Evolutionary conservation across 1,140 invertebrate genomes (phyloP).

Genomic region (Drosophila nannoptera): DNA sequence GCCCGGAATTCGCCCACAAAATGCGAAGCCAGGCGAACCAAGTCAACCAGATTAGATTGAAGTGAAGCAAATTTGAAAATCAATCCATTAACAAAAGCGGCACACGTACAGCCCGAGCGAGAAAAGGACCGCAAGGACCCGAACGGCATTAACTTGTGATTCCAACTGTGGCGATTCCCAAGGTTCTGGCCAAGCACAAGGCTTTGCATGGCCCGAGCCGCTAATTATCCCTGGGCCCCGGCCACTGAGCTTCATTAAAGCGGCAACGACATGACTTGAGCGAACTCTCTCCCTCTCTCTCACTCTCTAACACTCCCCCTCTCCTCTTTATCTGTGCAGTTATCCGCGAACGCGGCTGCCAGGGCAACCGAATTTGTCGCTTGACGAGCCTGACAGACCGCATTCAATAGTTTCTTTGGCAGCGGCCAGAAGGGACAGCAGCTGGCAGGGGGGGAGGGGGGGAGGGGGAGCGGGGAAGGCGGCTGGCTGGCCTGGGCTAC

Average conservation of each 20-base stretch:
- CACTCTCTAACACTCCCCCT: conserved; percentile 5
- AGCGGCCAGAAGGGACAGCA: neutral
- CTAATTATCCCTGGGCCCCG: conserved; percentile 68
- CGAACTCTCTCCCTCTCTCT: conserved; percentile 5
- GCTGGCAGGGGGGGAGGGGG: neutral
- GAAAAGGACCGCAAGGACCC: conserved; percentile 25
- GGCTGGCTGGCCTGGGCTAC: conserved; percentile 13
- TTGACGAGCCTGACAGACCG: conserved; percentile 31
- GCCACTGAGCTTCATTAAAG: conserved; percentile 77
- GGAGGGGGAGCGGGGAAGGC: too few species aligned
- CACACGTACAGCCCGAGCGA: conserved; percentile 21
- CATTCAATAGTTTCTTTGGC: conserved; percentile 57
- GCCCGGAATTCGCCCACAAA: conserved; percentile 65
- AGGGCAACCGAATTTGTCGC: conserved; percentile 59
- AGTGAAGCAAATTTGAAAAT: conserved; percentile 71
- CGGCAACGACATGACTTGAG: conserved; percentile 53
- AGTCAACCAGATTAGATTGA: conserved; percentile 65
- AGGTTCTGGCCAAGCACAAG: conserved; percentile 41
- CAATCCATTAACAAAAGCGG: conserved; percentile 75
- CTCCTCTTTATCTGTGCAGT: conserved; percentile 66
- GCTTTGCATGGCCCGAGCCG: conserved; percentile 67
- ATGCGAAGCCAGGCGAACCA: conserved; percentile 24
- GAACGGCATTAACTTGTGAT: conserved; percentile 75
- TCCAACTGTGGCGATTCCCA: conserved; percentile 78
- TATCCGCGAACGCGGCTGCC: conserved; percentile 53